These are phyloP conservation scores for Plectrocnemia conspersa DNA, from an alignment of 1,140 invertebrate species.

Conservation along the genomic window DNA sequence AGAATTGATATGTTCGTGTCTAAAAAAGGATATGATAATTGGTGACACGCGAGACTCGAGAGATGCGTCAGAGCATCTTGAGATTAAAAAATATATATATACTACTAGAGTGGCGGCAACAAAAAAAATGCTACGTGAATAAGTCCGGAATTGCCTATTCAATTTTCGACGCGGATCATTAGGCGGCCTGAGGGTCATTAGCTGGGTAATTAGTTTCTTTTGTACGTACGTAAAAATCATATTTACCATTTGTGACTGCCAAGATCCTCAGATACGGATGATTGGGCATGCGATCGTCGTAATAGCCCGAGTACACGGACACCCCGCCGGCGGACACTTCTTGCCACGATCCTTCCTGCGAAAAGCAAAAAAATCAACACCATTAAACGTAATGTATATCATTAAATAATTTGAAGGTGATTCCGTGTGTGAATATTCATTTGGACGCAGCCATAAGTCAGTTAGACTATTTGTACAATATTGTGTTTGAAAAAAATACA, in stretches of 20 bases:
- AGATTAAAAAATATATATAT: no score
- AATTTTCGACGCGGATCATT: no score
- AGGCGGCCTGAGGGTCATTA: background rate
- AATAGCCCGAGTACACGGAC: conserved; percentile 47
- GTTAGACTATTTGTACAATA: no score
- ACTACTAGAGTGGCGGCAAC: no score
- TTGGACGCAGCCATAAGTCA: background rate
- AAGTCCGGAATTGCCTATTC: no score
- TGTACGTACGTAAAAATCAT: conserved; percentile 7
- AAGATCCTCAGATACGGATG: conserved; percentile 45
- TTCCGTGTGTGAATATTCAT: background rate
- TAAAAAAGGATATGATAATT: conserved; percentile 13
- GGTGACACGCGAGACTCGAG: no score
- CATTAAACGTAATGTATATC: background rate
- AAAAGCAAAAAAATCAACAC: conserved; percentile 16
- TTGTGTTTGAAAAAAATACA: no score
- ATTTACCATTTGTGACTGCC: conserved; percentile 44
- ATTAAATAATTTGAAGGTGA: background rate
- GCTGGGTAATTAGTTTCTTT: no score
- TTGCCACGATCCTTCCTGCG: conserved; percentile 41
- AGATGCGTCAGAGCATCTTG: no score
- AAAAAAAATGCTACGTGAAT: no score
- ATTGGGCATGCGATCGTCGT: conserved; percentile 44
- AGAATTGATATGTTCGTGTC: conserved; percentile 12
- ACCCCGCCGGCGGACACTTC: conserved; percentile 41